A percentile compares a stretch with the other conserved stretches of the same genome.
Evolutionary conservation across 1,140 invertebrate species (phyloP).

Genomic region (Conus betulinus): DNA sequence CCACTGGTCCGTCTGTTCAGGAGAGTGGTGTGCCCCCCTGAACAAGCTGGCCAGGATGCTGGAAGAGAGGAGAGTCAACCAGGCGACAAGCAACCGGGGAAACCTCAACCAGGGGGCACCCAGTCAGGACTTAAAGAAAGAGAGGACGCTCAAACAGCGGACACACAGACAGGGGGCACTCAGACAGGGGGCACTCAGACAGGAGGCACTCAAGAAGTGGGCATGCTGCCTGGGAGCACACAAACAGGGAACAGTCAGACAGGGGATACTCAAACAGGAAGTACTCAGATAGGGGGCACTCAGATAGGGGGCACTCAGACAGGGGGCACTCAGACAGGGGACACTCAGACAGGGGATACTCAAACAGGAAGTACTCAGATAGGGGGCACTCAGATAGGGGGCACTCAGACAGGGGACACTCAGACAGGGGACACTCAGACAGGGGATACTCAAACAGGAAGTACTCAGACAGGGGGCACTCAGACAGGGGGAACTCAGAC

Average conservation of each 20-base stretch:
- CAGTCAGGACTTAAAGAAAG: not conserved
- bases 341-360: not conserved
- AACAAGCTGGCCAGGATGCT: no score
- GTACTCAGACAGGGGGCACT: not conserved
- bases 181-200: not conserved
- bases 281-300: not conserved
- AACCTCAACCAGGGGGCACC: no score
- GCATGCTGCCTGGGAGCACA: not conserved
- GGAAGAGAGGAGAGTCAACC: no score
- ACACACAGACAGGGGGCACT: not conserved
- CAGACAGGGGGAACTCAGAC: not conserved
- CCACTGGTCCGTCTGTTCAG: no score
- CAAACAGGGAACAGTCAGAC: not conserved
- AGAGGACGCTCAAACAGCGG: not conserved
- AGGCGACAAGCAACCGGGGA: no score
- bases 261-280: not conserved
- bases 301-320: not conserved
- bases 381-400: no score
- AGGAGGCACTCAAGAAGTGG: not conserved
- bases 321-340: not conserved
- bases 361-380: no score
- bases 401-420: no score
- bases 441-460: not conserved
- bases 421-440: no score
- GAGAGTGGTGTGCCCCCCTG: no score